Evolutionary conservation across 2,797 vertebrate species (phyloP), one percentile per base, ranked within the genome.

Genomic region (Petrocephalus sullivani): DNA sequence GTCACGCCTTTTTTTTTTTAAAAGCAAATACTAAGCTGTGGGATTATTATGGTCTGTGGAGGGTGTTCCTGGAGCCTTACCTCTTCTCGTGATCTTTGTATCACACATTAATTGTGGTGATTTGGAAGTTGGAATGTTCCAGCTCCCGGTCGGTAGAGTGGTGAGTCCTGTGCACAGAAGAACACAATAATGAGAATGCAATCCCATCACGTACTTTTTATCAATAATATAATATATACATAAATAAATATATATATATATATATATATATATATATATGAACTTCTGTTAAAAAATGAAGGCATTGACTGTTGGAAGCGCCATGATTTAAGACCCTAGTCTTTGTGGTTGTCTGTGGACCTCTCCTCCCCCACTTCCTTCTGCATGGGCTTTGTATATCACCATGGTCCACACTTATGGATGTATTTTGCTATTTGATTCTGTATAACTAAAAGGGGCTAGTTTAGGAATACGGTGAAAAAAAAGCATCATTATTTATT

Each of bases 241-340:
- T 3, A 78, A 57, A 60, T 78, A 61, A 49, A 60, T 10, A 64
- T 58, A 60, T 61, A 67, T 21, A 88, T 88, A 85, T 56, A 21
- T 19, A 21, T 9, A 61, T 58, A 60, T 10, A 64, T 58, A 60
- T 61, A 67, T 21, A 88, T 88, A 85, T 56, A 21, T 19, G 53
- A 58, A 61, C 67, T 71, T 23, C 86, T 87, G 64, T 93, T 92
- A 88, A 92, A 95, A 91, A 92, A 93, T 67, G 87, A 94, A 96
- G 96, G 96, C 95, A 90, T 91, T 93, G 96, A 96, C 96, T 96
- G 96, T 96, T 97, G 95, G 91, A 93, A 93, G 88, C 84, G 91
- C 86, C 84, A 89, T 91, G 86, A 90, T 89, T 75, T 89, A 89
- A 85, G 81, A 84, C 87, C 85, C 33, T 75, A 53, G 82, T 90